phyloP scores from a whole-genome alignment of 2,888 invertebrate species.

The Magallana nippona region DNA sequence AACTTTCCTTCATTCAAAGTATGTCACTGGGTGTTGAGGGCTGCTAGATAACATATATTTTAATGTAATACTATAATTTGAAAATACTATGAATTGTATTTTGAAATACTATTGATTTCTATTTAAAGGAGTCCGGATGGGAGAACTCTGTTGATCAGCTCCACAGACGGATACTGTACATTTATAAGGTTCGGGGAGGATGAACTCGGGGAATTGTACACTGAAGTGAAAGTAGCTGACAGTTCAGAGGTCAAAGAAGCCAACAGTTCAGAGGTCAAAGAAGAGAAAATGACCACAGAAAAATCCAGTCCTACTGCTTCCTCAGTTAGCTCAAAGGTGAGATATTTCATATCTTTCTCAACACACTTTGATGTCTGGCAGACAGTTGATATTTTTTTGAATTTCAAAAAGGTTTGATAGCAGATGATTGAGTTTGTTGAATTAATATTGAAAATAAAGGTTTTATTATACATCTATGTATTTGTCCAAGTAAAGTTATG shows the following conservation, averaged over 20 bases:
- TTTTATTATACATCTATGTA: too few relatives aligned
- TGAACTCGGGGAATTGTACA: slow-evolving; percentile 86
- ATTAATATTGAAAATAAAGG: too few relatives aligned
- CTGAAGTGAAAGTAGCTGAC: neutral
- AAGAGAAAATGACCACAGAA: slow-evolving; percentile 38
- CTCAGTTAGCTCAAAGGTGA: slow-evolving; percentile 46
- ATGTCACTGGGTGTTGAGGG: neutral
- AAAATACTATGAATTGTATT: neutral
- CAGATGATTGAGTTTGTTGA: too few relatives aligned
- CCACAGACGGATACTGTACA: slow-evolving; percentile 94
- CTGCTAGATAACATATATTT: neutral
- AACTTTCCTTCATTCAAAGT: neutral
- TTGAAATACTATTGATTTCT: neutral
- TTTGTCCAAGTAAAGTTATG: too few relatives aligned
- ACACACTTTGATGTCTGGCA: too few relatives aligned
- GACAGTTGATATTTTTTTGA: too few relatives aligned
- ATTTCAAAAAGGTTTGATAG: too few relatives aligned
- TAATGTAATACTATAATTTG: neutral
- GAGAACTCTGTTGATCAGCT: slow-evolving; percentile 87
- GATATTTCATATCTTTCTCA: too few relatives aligned
- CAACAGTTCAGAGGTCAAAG: neutral
- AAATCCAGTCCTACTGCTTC: slow-evolving; percentile 45
- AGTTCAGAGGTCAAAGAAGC: slow-evolving; percentile 16
- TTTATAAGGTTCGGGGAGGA: slow-evolving; percentile 87
- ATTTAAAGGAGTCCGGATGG: slow-evolving; percentile 88